Conservation (phyloP, 2,113 vertebrate species). For the Ancistrus triradiatus region DNA sequence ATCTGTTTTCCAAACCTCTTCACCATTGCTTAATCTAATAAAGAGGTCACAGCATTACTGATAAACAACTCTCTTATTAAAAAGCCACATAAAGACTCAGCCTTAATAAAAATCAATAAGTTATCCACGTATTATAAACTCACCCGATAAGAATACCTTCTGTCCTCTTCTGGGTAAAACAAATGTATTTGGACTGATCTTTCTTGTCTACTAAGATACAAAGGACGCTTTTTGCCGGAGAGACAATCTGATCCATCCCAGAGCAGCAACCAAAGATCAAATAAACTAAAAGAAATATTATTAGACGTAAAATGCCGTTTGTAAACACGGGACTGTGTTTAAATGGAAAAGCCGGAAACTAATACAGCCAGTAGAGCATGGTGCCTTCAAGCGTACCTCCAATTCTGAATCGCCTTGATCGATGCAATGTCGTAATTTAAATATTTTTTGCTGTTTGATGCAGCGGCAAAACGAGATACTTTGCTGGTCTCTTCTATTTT, state of each 20-base stretch:
- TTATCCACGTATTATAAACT: conserved; percentile 25
- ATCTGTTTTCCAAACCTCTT: conserved; percentile 45
- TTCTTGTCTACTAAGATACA: conserved; percentile 53
- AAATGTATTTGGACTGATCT: conserved; percentile 50
- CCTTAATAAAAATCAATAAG: not conserved
- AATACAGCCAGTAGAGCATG: not conserved
- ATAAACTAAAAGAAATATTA: not conserved
- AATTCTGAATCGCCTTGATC: too few relatives aligned
- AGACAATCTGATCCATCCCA: conserved; percentile 21
- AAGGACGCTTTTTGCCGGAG: conserved; percentile 13
- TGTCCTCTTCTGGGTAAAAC: conserved; percentile 44
- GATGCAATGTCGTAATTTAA: too few relatives aligned
- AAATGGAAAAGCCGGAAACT: not conserved
- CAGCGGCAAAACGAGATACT: too few relatives aligned
- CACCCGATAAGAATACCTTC: conserved; percentile 52
- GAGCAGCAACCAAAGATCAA: not conserved
- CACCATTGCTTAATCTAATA: conserved; percentile 59
- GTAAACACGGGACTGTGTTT: not conserved
- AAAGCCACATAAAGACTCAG: too few relatives aligned
- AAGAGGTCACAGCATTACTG: not conserved
- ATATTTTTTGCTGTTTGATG: too few relatives aligned
- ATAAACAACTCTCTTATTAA: too few relatives aligned
- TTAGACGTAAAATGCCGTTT: not conserved
- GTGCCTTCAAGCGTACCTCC: too few relatives aligned
- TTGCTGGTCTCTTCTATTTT: too few relatives aligned